Evolutionary conservation across 2,797 vertebrate species (phyloP).

Genomic region (Melanotaenia maccullochi): DNA sequence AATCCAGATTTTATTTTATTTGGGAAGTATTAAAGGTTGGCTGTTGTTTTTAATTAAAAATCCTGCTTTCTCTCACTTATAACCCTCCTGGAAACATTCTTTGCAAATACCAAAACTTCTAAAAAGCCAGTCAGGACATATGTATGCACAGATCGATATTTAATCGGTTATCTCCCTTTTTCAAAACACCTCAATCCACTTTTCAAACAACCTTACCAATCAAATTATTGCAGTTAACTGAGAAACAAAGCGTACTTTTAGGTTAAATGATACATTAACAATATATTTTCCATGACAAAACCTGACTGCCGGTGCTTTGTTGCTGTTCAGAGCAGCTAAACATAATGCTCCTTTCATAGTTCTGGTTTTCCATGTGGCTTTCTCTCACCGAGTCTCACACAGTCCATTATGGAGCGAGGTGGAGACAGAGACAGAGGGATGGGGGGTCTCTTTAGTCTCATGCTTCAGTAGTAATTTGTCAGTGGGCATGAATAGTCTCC

Average conservation of each 20-base stretch:
- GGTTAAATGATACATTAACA: background rate
- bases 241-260: background rate
- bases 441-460: constrained; percentile 80
- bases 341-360: constrained; percentile 61
- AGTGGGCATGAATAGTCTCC: constrained; percentile 73
- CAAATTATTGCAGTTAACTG: background rate
- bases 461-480: constrained; percentile 84
- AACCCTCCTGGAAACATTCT: background rate
- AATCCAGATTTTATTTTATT: background rate
- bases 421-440: constrained; percentile 38
- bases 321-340: constrained; percentile 10
- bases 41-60: background rate
- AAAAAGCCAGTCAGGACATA: no score
- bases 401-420: constrained; percentile 53
- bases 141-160: background rate
- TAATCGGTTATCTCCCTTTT: background rate
- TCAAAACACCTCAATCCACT: background rate
- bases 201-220: background rate
- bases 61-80: background rate
- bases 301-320: background rate
- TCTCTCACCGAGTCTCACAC: constrained; percentile 63
- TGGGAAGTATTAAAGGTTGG: background rate
- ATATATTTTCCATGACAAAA: background rate
- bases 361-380: constrained; percentile 48
- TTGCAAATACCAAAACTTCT: background rate